Conservation (phyloP, 1,140 invertebrate genomes). For the Neodiprion virginianus region DNA sequence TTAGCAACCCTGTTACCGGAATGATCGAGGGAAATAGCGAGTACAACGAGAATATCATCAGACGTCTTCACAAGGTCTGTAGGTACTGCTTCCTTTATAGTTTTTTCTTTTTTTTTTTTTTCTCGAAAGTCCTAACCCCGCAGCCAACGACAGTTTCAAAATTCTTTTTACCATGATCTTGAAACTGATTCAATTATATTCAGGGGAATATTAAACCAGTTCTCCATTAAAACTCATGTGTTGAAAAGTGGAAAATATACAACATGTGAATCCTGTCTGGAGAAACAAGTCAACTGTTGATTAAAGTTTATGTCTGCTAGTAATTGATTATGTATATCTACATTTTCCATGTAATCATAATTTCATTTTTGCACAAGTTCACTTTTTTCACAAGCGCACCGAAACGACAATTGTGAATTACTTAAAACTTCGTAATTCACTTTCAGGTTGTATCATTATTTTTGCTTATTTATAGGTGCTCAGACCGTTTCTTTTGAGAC, state of each 20-base stretch:
- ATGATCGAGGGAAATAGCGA: conserved; percentile 98
- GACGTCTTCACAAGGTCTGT: conserved; percentile 92
- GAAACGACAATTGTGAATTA: too few relatives aligned
- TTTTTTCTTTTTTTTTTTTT: conserved; percentile 7
- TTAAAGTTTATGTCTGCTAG: too few relatives aligned
- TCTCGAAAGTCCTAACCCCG: conserved; percentile 32
- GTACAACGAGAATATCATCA: conserved; percentile 93
- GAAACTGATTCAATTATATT: conserved; percentile 14
- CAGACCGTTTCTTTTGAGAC: conserved; percentile 93
- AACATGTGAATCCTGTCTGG: conserved; percentile 53
- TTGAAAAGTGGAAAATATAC: conserved; percentile 37
- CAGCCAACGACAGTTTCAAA: conserved; percentile 42
- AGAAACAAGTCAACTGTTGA: conserved; percentile 39
- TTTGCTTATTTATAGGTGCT: conserved; percentile 73
- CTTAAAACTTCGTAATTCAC: too few relatives aligned
- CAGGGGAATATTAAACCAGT: conserved; percentile 45
- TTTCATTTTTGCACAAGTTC: too few relatives aligned
- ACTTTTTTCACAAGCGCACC: too few relatives aligned
- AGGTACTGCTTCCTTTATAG: conserved; percentile 39
- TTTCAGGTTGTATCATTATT: too few relatives aligned
- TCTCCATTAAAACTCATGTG: conserved; percentile 55
- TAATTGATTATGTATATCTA: too few relatives aligned
- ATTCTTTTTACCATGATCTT: neutral
- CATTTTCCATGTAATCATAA: too few relatives aligned
- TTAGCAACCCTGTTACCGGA: conserved; percentile 96